Evolutionary conservation across 2,797 vertebrate genomes (phyloP), one percentile per base, ranked within the genome.

Genomic region (Darevskia mixta): DNA sequence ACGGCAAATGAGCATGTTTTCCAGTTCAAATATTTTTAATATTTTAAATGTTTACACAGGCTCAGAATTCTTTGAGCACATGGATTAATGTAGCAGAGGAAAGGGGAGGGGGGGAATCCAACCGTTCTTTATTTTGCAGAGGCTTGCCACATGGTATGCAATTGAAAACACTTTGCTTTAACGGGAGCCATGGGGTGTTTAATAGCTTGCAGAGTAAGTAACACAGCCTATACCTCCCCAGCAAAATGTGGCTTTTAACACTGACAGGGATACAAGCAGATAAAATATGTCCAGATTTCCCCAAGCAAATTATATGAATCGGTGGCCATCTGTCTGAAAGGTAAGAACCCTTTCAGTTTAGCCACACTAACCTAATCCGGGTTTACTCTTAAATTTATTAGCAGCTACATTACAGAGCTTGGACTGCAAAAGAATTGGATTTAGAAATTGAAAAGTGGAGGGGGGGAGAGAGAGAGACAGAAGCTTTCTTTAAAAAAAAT

Each of bases 21-120:
- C 94, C 93, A 92, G 82, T 82, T 92, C 88, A 96, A 96, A 95
- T 95, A 95, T 95, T 95, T 88, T 92, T 91, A 94, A 86, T 94
- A 91, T 92, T 93, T 91, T 90, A 79, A 92, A 49, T 95, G 94
- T 95, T 95, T 95, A 87, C 75, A 91, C 72, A 93, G 87, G 90
- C 92, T 94, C 0, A 49, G 58, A 71, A 87, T 88, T 91, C 94
- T 94, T 92, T 92, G 82, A 93, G 86, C 38, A 89, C 72, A 5
- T 89, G 38, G 35, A 93, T 91, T 88, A 92, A 92, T 88, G 86
- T 90, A 84, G 45, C 38, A 13, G 82, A 49, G 4, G 58, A 29
- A 43, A 71, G 87, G 66, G 6, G 41, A 20, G 29, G 41, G 35
- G 35, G 17, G 32, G 90, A 89, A 85, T 89, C 86, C 61, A 86